Evolutionary conservation across 2,888 invertebrate species (phyloP), one percentile per base, ranked within the genome.

Genomic region (Hermaeophaga mercurialis): DNA sequence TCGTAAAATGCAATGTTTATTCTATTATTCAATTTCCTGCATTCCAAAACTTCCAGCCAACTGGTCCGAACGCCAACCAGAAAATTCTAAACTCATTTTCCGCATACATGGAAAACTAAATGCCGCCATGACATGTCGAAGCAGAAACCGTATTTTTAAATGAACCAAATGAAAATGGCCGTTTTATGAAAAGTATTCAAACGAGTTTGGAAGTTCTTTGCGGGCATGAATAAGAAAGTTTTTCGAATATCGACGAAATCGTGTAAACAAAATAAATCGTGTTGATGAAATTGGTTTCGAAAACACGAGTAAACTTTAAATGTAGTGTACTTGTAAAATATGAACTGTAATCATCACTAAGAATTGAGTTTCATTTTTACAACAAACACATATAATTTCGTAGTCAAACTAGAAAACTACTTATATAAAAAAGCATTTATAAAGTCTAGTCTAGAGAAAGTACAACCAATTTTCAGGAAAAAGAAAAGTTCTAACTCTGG

Each of bases 1-100:
- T 22, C 12, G 31, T 15, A 47, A 47, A 47, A 36, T 36, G 47
- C 47, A 24, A 47, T 47, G 36, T 47, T 47, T 47, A 47, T 47
- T 47, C 17, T 24, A 47, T 47, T 47, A 47, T 47, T 47, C 47
- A 47, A 47, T 47, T 47, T 47, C 47, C 47, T 19, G 24, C 22
- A 15, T 47, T 36, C 7, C 14, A 12, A 47, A 47, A 24, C 24
- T 24, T 31, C 15, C 47, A 24, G 15, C 22, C 47, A 14, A 47
- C 41, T n/a, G 19, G 41, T 19, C 19, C 47, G 36, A 47, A 47
- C 18, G 17, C 26, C 22, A 38, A 18, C 34, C 47, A 36, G 47
- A 47, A 47, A 47, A 47, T 38, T 38, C 47, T 24, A 26, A 47
- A 47, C 47, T 47, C 34, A 36, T 47, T 36, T 47, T 47, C 47